These are phyloP conservation scores for Paramormyrops hopkinsi DNA, from an alignment of 2,797 vertebrate species.

Conservation along the genomic window DNA sequence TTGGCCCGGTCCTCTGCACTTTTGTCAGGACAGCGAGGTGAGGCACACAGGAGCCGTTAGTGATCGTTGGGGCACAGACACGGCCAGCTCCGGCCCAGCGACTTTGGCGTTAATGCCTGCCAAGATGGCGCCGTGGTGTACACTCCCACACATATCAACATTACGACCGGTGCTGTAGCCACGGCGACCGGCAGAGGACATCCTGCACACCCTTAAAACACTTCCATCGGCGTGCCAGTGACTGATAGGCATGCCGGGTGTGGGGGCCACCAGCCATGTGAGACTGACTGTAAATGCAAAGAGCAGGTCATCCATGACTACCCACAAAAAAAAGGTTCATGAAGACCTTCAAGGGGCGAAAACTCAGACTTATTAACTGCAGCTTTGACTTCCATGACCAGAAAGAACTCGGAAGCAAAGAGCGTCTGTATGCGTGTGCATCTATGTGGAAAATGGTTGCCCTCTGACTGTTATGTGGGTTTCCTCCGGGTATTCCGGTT, in stretches of 20 bases:
- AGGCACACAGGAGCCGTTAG: not conserved
- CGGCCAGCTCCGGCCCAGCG: not conserved
- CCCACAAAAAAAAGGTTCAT: not conserved
- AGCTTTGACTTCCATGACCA: not conserved
- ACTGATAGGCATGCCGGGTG: not conserved
- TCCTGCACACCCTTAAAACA: not conserved
- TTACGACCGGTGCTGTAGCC: not conserved
- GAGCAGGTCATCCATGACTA: not conserved
- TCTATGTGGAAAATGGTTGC: not conserved
- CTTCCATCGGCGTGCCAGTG: not conserved
- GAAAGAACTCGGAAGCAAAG: not conserved
- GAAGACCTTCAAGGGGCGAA: not conserved
- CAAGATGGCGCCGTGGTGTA: not conserved
- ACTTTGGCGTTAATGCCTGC: not conserved
- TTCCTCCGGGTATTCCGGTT: not conserved
- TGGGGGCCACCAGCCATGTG: not conserved
- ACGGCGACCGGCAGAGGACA: not conserved
- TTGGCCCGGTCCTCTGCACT: not conserved
- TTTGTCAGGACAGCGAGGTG: not conserved
- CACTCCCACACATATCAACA: not conserved
- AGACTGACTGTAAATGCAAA: not conserved
- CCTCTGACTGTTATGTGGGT: not conserved
- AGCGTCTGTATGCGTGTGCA: not conserved
- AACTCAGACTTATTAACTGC: not conserved
- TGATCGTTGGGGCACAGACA: not conserved